A percentile compares a stretch with the other conserved stretches of the same genome.
phyloP scores from a whole-genome alignment of 2,113 vertebrate species.

The Ailuropoda melanoleuca region DNA sequence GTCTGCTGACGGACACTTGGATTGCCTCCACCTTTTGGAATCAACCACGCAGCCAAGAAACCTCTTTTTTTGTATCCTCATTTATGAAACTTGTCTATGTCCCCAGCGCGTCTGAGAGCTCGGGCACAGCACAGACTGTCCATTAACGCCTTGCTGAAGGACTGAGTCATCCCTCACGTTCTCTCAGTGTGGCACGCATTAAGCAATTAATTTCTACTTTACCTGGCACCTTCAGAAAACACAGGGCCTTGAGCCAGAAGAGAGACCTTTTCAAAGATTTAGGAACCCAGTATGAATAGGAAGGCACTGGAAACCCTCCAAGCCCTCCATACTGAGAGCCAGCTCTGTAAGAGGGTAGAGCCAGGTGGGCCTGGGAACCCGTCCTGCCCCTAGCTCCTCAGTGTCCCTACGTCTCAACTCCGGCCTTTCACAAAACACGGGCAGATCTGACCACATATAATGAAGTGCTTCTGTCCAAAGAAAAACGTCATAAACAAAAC shows the following conservation, averaged over 20 bases:
- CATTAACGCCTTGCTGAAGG: background rate
- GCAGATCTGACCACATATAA: background rate
- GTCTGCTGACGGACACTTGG: too few relatives aligned
- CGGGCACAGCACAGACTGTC: background rate
- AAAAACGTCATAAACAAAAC: background rate
- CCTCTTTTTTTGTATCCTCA: background rate
- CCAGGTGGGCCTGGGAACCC: too few relatives aligned
- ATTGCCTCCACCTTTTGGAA: background rate
- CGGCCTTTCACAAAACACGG: background rate
- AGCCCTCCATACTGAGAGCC: background rate
- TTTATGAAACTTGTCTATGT: background rate
- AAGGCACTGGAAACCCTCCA: background rate
- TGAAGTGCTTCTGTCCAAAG: background rate
- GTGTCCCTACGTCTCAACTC: background rate
- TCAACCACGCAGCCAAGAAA: background rate
- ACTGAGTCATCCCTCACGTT: background rate
- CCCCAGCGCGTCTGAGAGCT: background rate
- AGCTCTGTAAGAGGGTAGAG: background rate
- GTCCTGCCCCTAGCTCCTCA: background rate
- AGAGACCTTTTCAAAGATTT: background rate
- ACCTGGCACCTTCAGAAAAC: background rate
- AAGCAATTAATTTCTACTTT: background rate
- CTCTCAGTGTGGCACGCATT: background rate
- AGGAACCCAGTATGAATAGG: background rate
- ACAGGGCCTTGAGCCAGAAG: background rate